Percentiles rank a stretch among this genome's conserved stretches.
phyloP scores from a whole-genome alignment of 2,113 vertebrate genomes.

The human (Homo sapiens) region GRCh38 chr4:96791501-96792000 shows the following conservation, averaged over 20 bases:
- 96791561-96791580: neutral
- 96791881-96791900: neutral
- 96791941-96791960: too few species aligned
- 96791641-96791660: neutral
- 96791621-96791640: neutral
- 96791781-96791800: neutral
- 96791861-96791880: accelerated
- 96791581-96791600: neutral
- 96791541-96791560: neutral
- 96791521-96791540: neutral
- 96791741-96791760: neutral
- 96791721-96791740: neutral
- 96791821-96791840: neutral
- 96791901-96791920: neutral
- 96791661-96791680: neutral
- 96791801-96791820: neutral
- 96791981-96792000: too few species aligned
- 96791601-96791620: neutral
- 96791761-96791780: neutral
- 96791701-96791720: neutral
- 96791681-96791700: neutral
- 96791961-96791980: too few species aligned
- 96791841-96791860: neutral
- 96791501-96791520: neutral
- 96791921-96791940: too few species aligned